Percentiles rank a stretch among this genome's conserved stretches.
These are phyloP conservation scores for Euphysa ruthae DNA, from an alignment of 30 jellyfish, hydroid and myxozoan genomes.

Conservation along the genomic window DNA sequence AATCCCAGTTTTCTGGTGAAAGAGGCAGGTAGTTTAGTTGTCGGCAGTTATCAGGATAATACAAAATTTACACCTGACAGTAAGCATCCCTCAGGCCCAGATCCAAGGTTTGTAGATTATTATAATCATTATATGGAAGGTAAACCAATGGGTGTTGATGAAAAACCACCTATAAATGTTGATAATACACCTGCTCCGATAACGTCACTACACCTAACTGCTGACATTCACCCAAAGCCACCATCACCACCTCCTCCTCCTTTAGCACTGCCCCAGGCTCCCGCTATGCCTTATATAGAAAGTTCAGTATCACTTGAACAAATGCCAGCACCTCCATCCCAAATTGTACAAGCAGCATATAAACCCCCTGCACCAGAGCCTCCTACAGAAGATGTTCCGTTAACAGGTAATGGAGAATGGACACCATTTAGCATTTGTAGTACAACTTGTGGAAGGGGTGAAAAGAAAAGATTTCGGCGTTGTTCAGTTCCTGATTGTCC, in stretches of 20 bases:
- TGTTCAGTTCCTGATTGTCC: conserved; percentile 97
- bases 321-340: conserved; percentile 12
- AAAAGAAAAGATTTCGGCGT: conserved; percentile 75
- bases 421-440: conserved; percentile 75
- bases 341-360: neutral
- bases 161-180: neutral
- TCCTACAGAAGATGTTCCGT: conserved; percentile 3
- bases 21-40: neutral
- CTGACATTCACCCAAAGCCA: neutral
- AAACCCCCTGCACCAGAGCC: neutral
- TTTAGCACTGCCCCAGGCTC: conserved; percentile 22
- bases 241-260: conserved; percentile 16
- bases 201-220: neutral
- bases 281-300: conserved; percentile 21
- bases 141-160: conserved; percentile 1
- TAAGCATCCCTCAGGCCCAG: conserved; percentile 24
- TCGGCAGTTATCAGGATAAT: conserved; percentile 9
- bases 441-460: conserved; percentile 90
- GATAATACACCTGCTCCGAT: neutral
- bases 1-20: conserved; percentile 5
- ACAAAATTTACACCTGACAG: conserved; percentile 26
- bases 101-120: conserved; percentile 29
- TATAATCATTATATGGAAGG: conserved; percentile 24
- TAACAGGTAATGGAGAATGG: conserved; percentile 47
- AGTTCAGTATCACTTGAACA: conserved; percentile 2